phyloP scores from a whole-genome alignment of 2,113 vertebrate genomes.

The Oryzias javanicus region DNA sequence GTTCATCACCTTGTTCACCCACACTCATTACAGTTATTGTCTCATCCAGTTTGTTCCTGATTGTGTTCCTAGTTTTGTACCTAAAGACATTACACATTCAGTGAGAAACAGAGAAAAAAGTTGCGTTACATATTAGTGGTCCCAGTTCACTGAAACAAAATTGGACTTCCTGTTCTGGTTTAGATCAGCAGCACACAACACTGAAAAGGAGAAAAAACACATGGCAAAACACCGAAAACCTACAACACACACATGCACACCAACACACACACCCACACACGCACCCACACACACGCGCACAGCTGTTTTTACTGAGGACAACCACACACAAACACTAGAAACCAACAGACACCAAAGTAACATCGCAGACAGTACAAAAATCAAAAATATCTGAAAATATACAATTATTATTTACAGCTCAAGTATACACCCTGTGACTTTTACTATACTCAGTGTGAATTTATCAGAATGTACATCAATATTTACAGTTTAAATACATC shows the following conservation, averaged over 20 bases:
- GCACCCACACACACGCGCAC: slow-evolving; percentile 29
- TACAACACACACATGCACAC: slow-evolving; percentile 25
- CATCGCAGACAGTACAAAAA: slow-evolving; percentile 74
- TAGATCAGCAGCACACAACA: slow-evolving; percentile 67
- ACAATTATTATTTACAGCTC: slow-evolving; percentile 84
- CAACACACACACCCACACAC: slow-evolving; percentile 8
- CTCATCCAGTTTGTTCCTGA: slow-evolving; percentile 24
- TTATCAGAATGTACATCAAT: slow-evolving; percentile 92
- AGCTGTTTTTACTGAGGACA: slow-evolving; percentile 35
- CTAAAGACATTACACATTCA: slow-evolving; percentile 38
- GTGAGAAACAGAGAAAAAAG: slow-evolving; percentile 50
- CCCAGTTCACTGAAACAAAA: slow-evolving; percentile 50
- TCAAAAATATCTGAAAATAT: slow-evolving; percentile 83
- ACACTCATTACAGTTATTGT: slow-evolving; percentile 28
- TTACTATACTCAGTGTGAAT: slow-evolving; percentile 77
- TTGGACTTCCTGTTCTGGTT: slow-evolving; percentile 46
- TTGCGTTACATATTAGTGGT: slow-evolving; percentile 45
- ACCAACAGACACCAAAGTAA: slow-evolving; percentile 56
- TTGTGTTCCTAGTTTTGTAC: slow-evolving; percentile 48
- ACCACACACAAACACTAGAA: slow-evolving; percentile 60
- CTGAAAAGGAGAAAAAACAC: slow-evolving; percentile 59
- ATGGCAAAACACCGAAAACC: slow-evolving; percentile 66
- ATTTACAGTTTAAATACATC: slow-evolving; percentile 89
- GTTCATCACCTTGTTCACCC: slow-evolving; percentile 18
- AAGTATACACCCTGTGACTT: slow-evolving; percentile 83